phyloP scores from a whole-genome alignment of 2,888 invertebrate species.

The Aleiodes testaceus region DNA sequence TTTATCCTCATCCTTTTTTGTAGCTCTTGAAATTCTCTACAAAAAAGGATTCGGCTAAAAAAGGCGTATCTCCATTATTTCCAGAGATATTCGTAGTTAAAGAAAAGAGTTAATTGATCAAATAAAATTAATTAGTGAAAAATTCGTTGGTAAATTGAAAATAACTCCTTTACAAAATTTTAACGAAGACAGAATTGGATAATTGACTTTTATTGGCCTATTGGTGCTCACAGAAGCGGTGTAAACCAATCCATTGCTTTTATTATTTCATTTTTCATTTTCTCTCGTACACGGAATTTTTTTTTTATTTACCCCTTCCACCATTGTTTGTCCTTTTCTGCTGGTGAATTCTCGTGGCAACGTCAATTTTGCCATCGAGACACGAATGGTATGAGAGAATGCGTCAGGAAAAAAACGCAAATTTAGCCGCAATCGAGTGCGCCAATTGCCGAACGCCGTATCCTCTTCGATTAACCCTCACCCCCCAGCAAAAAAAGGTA shows the following conservation, averaged over 20 bases:
- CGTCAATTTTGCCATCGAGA: conserved; percentile 23
- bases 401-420: conserved; percentile 21
- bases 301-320: no score
- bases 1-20: background rate
- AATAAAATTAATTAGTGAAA: no score
- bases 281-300: background rate
- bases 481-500: conserved; percentile 6
- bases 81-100: no score
- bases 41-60: background rate
- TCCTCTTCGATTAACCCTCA: conserved; percentile 20
- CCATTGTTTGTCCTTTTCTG: background rate
- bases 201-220: no score
- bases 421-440: conserved; percentile 32
- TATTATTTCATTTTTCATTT: conserved; percentile 8
- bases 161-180: no score
- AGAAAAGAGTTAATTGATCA: no score
- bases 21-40: no score
- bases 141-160: no score
- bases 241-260: conserved; percentile 3
- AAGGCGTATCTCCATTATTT: no score
- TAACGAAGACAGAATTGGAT: no score
- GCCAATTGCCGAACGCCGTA: conserved; percentile 23
- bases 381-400: conserved; percentile 7
- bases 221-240: background rate
- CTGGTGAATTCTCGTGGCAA: background rate